Evolutionary conservation across 2,797 vertebrate genomes (phyloP), one percentile per base, ranked within the genome.

Genomic region (Carapus acus): DNA sequence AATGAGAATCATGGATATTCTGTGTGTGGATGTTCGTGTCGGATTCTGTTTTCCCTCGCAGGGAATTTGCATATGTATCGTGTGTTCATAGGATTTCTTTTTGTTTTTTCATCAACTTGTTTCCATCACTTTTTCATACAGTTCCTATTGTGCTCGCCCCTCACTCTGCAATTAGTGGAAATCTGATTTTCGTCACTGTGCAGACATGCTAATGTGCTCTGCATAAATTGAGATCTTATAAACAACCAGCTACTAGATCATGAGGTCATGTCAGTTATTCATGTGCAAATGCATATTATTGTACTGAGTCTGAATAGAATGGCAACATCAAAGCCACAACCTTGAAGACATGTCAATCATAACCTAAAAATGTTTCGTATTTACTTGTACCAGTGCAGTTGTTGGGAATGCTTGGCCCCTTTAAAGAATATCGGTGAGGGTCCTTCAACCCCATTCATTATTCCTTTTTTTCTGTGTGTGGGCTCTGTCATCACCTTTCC

Each of bases 231-330:
- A 62, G 29, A 27, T 23, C 62, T 76, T 68, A 36, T 47, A 69
- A 65, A 73, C 24, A 64, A 58, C 47, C 58, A 22, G 58, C 38
- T 15, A 19, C 44, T n/a, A n/a, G n/a, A n/a, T n/a, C n/a, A 72
- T 13, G 48, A 51, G 54, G 23, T 17, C 47, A 44, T 34, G 34
- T 20, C 24, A 45, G 27, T 51, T 49, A 63, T 62, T 73, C 63
- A 71, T 71, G 61, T 72, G 56, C 60, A 69, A 77, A 78, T 74
- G 52, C 42, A 63, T 39, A 43, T 47, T 67, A 58, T 49, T 62
- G 33, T 29, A 33, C 8, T 2, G n/a, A 29, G 15, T 53, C 66
- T 50, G 21, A 47, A 21, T 21, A 8, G 23, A 11, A 62, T 51
- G 17, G 27, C 51, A 44, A 59, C 9, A 22, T 68, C 65, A 51